A percentile compares a stretch with the other conserved stretches of the same genome.
Conservation (phyloP, 1,140 invertebrate genomes). For the Drosophila sucinea region DNA sequence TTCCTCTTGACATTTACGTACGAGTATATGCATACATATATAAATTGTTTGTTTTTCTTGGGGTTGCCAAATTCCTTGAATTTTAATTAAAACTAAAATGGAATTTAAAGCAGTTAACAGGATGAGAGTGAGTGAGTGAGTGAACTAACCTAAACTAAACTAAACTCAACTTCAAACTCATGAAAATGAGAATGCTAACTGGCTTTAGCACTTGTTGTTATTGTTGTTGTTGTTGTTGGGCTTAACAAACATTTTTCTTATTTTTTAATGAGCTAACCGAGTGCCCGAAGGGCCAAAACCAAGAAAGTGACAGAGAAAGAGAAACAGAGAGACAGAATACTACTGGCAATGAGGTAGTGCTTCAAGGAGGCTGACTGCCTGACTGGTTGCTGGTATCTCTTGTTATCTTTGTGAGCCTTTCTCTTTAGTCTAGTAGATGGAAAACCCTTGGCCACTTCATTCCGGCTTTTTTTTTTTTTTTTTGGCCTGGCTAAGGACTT, state of each 20-base stretch:
- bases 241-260: conserved; percentile 34
- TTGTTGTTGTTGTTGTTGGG: conserved; percentile 14
- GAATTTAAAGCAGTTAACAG: conserved; percentile 11
- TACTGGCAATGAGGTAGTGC: neutral
- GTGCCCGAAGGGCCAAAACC: conserved; percentile 25
- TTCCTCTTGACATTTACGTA: too few relatives aligned
- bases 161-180: conserved; percentile 14
- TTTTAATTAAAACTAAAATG: conserved; percentile 13
- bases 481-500: conserved; percentile 34
- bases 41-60: conserved; percentile 48
- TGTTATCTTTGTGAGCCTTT: neutral
- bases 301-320: conserved; percentile 21
- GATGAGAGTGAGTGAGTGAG: conserved; percentile 38
- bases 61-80: neutral
- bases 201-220: conserved; percentile 75
- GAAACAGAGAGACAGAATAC: neutral
- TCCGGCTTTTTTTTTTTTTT: conserved; percentile 22
- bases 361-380: conserved; percentile 3
- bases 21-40: conserved; percentile 9
- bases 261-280: conserved; percentile 77
- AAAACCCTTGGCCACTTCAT: conserved; percentile 47
- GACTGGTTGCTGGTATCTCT: conserved; percentile 22
- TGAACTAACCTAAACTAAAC: conserved; percentile 26
- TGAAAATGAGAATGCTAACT: conserved; percentile 69
- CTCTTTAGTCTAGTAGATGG: conserved; percentile 21